Conservation (phyloP, 2,797 vertebrate species). For the Mareca penelope region DNA sequence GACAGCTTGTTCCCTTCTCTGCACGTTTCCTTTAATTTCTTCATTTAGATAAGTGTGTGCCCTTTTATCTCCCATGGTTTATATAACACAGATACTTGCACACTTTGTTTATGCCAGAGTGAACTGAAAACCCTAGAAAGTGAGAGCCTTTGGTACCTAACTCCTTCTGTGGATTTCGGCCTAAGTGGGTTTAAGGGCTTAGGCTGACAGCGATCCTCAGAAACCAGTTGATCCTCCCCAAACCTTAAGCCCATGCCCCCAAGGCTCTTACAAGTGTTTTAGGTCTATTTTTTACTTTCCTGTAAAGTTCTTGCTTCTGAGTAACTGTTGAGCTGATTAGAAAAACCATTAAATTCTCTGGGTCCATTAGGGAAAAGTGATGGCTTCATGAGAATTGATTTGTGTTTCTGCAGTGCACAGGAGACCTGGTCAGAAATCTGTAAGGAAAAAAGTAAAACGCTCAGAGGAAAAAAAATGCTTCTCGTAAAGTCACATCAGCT, state of each 20-base stretch:
- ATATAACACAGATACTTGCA: neutral
- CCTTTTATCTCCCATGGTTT: neutral
- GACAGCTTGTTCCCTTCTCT: neutral
- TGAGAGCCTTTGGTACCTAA: neutral
- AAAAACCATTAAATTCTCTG: slow-evolving; percentile 10
- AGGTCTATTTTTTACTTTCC: neutral
- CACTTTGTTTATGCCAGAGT: neutral
- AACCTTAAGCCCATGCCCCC: neutral
- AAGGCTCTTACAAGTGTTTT: neutral
- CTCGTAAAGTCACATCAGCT: neutral
- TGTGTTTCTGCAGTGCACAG: neutral
- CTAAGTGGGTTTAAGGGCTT: neutral
- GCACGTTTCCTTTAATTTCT: neutral
- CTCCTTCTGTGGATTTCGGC: neutral
- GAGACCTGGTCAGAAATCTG: neutral
- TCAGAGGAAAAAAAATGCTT: neutral
- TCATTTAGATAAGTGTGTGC: neutral
- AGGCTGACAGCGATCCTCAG: neutral
- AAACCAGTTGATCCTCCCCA: neutral
- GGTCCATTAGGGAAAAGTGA: neutral
- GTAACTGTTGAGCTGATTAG: slow-evolving; percentile 23
- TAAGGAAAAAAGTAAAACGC: neutral
- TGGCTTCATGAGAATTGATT: neutral
- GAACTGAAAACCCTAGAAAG: neutral
- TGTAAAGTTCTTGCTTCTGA: neutral